Evolutionary conservation across 1,140 invertebrate species (phyloP).

Genomic region (Bombus soroeensis): DNA sequence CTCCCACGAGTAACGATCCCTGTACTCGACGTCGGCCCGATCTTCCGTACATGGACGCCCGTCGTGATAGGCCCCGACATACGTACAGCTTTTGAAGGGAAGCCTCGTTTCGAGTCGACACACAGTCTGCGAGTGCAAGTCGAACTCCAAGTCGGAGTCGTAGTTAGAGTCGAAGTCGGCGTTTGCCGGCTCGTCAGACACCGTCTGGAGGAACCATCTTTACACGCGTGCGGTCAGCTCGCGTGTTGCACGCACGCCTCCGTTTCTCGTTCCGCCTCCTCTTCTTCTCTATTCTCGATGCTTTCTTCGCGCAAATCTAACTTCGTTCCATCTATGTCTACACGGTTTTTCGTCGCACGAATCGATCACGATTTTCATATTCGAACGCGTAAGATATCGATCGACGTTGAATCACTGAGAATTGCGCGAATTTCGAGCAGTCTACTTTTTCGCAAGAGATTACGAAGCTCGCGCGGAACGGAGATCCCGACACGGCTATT

Average conservation of each 20-base stretch:
- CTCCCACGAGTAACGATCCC: constrained; percentile 69
- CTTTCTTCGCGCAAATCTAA: background rate
- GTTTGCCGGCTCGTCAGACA: constrained; percentile 53
- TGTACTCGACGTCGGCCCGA: constrained; percentile 72
- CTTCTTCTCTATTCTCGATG: background rate
- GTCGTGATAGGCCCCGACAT: constrained; percentile 69
- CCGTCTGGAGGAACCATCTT: constrained; percentile 71
- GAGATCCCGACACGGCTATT: background rate
- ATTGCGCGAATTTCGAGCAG: background rate
- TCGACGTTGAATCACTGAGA: background rate
- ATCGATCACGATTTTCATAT: background rate
- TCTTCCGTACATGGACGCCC: constrained; percentile 62
- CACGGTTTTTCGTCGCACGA: background rate
- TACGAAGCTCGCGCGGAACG: background rate
- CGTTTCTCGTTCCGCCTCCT: constrained; percentile 22
- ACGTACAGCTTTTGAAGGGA: constrained; percentile 58
- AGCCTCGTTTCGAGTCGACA: constrained; percentile 45
- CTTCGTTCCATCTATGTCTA: background rate
- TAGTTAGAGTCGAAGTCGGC: constrained; percentile 42
- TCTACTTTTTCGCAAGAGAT: too few relatives aligned
- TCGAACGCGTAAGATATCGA: background rate
- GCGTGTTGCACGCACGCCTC: constrained; percentile 77
- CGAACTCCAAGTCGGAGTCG: constrained; percentile 34
- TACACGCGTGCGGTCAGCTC: constrained; percentile 77
- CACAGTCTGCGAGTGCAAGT: constrained; percentile 56